Percentiles rank a stretch among this genome's conserved stretches.
Evolutionary conservation across 2,888 invertebrate species (phyloP).

Genomic region (Cerastoderma edule): DNA sequence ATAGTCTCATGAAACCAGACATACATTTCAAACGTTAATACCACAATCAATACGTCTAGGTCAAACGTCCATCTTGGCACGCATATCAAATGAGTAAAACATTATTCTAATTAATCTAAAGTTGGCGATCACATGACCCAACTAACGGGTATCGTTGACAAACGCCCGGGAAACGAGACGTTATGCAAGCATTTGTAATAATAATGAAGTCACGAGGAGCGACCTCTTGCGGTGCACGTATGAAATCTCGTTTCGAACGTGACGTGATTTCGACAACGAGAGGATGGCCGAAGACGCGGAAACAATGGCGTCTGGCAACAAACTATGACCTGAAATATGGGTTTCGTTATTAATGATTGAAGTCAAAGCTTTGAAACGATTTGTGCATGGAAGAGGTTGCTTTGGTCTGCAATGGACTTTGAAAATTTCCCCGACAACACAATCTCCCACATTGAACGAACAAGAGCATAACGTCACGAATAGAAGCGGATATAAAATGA

Average conservation of each 20-base stretch:
- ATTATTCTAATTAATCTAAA: constrained; percentile 9
- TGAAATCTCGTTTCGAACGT: constrained; percentile 18
- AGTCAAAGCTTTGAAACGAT: no score
- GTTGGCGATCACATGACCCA: constrained; percentile 12
- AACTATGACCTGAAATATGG: no score
- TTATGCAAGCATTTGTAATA: constrained; percentile 7
- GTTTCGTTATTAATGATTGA: no score
- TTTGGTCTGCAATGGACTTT: no score
- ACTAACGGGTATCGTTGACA: constrained; percentile 14
- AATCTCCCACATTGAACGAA: no score
- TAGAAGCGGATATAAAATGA: no score
- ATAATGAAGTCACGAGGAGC: not conserved
- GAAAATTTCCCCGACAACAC: no score
- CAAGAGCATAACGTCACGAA: no score
- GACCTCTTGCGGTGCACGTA: constrained; percentile 20
- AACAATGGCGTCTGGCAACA: not conserved
- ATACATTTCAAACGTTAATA: no score
- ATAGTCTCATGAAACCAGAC: no score
- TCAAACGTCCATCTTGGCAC: not conserved
- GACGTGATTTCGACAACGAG: constrained; percentile 20
- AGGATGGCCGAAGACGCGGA: constrained; percentile 1
- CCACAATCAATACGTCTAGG: not conserved
- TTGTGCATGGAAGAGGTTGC: no score
- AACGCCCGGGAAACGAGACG: not conserved
- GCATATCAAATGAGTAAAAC: not conserved